These are phyloP conservation scores for Meloidogyne floridensis DNA, from an alignment of 1,140 invertebrate genomes.

Conservation along the genomic window DNA sequence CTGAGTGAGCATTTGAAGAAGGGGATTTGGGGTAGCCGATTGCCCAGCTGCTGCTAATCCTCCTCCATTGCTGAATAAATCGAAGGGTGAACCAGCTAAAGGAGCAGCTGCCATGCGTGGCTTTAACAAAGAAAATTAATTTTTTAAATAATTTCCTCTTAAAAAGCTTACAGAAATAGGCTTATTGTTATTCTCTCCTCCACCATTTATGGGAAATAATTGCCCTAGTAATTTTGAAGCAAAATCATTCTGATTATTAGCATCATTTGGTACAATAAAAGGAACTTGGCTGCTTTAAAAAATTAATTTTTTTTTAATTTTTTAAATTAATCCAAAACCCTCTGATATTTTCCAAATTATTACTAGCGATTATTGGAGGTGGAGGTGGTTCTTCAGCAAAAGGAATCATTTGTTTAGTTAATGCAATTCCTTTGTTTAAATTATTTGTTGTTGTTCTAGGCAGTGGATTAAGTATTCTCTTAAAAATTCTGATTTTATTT, in stretches of 20 bases:
- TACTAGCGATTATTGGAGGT: neutral
- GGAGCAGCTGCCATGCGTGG: constrained; percentile 17
- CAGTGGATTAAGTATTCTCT: neutral
- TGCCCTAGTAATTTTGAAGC: neutral
- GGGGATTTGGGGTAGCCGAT: constrained; percentile 35
- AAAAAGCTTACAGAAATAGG: neutral
- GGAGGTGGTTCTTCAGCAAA: neutral
- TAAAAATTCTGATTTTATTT: neutral
- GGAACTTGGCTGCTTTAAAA: neutral
- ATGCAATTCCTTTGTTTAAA: neutral
- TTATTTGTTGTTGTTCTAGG: neutral
- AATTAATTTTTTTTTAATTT: neutral
- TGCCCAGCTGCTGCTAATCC: constrained; percentile 25
- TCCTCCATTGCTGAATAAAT: constrained; percentile 8
- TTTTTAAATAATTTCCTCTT: neutral
- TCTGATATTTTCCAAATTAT: neutral
- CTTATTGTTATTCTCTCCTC: neutral
- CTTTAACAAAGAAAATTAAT: neutral
- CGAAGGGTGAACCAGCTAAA: constrained; percentile 36
- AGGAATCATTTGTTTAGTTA: neutral
- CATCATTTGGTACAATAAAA: neutral
- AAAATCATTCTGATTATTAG: constrained; percentile 1
- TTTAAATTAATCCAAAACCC: neutral
- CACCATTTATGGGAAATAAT: neutral
- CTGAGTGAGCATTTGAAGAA: constrained; percentile 36